Evolutionary conservation across 2,797 vertebrate genomes (phyloP).

Genomic region (Parauchenoglanis ngamensis): DNA sequence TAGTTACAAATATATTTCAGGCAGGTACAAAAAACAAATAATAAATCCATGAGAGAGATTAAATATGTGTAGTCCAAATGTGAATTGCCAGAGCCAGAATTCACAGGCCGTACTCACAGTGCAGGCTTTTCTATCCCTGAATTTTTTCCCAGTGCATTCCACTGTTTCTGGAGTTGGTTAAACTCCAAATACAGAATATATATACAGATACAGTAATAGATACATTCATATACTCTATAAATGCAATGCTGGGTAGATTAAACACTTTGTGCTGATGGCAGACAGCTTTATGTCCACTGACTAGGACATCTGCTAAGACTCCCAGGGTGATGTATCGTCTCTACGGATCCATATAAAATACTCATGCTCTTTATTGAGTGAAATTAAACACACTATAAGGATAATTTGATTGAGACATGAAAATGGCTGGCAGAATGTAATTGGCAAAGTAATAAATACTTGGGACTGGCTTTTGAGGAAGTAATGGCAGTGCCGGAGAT

Average conservation of each 20-base stretch:
- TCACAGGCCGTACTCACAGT: not conserved
- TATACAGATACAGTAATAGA: not conserved
- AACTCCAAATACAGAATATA: slow-evolving; percentile 13
- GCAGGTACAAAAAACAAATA: not conserved
- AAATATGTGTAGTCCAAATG: not conserved
- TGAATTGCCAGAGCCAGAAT: not conserved
- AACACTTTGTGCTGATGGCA: slow-evolving; percentile 43
- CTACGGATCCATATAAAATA: slow-evolving; percentile 43
- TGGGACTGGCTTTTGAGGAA: slow-evolving; percentile 31
- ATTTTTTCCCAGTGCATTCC: not conserved
- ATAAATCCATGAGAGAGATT: not conserved
- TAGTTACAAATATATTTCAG: not conserved
- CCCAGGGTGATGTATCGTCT: slow-evolving; percentile 33
- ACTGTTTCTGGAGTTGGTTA: not conserved
- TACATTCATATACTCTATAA: slow-evolving; percentile 50
- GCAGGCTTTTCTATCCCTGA: not conserved
- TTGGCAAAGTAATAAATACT: slow-evolving; percentile 55
- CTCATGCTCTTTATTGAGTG: slow-evolving; percentile 27
- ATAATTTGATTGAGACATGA: slow-evolving; percentile 49
- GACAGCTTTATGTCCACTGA: slow-evolving; percentile 44
- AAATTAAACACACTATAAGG: slow-evolving; percentile 53
- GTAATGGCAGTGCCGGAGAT: slow-evolving; percentile 7
- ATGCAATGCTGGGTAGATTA: slow-evolving; percentile 40
- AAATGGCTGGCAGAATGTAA: slow-evolving; percentile 44
- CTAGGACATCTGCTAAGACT: slow-evolving; percentile 35